A percentile compares a stretch with the other conserved stretches of the same genome.
These are phyloP conservation scores for Lepidurus couesii DNA, from an alignment of 1,140 invertebrate genomes.

Conservation along the genomic window DNA sequence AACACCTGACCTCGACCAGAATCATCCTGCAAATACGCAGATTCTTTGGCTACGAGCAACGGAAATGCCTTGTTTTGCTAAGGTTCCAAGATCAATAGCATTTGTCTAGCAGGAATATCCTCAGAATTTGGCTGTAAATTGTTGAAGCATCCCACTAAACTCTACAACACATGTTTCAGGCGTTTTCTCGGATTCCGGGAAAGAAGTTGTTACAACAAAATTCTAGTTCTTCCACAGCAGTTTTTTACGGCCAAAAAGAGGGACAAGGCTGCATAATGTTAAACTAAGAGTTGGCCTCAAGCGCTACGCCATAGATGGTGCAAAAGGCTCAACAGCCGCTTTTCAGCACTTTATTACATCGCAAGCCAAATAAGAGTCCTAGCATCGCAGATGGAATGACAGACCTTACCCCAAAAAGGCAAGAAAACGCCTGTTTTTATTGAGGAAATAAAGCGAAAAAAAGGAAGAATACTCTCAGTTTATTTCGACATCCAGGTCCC, in stretches of 20 bases:
- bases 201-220: too few relatives aligned
- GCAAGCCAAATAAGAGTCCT: not conserved
- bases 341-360: not conserved
- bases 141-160: too few relatives aligned
- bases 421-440: not conserved
- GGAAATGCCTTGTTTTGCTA: not conserved
- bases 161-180: too few relatives aligned
- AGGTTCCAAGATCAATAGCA: not conserved
- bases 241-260: not conserved
- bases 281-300: not conserved
- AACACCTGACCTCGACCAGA: not conserved
- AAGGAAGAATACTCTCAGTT: not conserved
- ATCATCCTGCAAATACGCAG: not conserved
- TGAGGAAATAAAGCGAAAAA: not conserved
- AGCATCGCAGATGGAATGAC: too few relatives aligned
- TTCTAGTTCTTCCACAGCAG: too few relatives aligned
- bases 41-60: not conserved
- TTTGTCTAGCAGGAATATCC: not conserved
- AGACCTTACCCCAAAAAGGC: too few relatives aligned
- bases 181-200: too few relatives aligned
- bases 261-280: conserved; percentile 1
- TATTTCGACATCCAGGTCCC: too few relatives aligned
- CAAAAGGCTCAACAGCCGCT: not conserved
- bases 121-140: not conserved
- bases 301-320: not conserved